phyloP scores from a whole-genome alignment of 2,113 vertebrate genomes.

The Barbus barbus region DNA sequence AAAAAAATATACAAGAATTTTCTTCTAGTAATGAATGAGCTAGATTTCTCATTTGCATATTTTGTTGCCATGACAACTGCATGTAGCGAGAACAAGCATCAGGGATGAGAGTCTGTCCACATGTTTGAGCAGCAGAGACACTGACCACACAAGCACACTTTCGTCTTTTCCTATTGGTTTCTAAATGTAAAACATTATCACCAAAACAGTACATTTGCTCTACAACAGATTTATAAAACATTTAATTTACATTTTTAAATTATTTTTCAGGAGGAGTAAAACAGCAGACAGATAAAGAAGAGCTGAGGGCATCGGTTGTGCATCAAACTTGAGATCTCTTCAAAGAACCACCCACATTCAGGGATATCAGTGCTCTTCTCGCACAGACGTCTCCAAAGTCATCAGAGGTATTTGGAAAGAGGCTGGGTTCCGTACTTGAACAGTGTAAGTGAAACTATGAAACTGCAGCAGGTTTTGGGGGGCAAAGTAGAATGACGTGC shows the following conservation, averaged over 20 bases:
- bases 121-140: background rate
- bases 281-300: slow-evolving; percentile 2
- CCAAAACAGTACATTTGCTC: background rate
- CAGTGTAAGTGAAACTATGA: background rate
- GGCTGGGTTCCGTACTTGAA: slow-evolving; percentile 17
- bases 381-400: slow-evolving; percentile 42
- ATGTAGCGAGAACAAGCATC: background rate
- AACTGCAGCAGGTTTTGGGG: slow-evolving; percentile 25
- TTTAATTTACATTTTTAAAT: slow-evolving; percentile 37
- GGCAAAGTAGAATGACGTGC: background rate
- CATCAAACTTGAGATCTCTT: background rate
- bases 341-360: slow-evolving; percentile 32
- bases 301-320: slow-evolving; percentile 30
- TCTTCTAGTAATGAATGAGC: slow-evolving; percentile 5
- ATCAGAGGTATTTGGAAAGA: slow-evolving; percentile 58
- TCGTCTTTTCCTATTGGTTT: background rate
- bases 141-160: background rate
- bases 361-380: slow-evolving; percentile 12
- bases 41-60: slow-evolving; percentile 26
- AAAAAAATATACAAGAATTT: background rate
- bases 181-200: slow-evolving; percentile 3
- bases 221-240: slow-evolving; percentile 24
- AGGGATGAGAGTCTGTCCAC: background rate
- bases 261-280: background rate
- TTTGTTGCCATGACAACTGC: slow-evolving; percentile 46